Conservation (phyloP, 2,888 invertebrate genomes). For the Gymnosoma rotundatum region DNA sequence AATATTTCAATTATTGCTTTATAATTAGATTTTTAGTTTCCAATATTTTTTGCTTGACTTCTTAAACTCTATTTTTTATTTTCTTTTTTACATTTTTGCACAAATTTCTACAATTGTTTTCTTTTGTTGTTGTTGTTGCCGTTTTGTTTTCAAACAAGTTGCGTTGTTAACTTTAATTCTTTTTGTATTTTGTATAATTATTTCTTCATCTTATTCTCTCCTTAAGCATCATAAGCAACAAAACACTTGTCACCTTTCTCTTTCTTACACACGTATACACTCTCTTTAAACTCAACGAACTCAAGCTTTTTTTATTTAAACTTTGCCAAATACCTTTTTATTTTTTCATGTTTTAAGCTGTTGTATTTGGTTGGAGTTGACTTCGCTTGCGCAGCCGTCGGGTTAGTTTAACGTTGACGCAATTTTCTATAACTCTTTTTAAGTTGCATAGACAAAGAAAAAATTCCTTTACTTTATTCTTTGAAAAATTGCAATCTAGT, state of each 20-base stretch:
- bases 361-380: conserved; percentile 49
- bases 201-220: conserved; percentile 58
- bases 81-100: background rate
- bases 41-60: background rate
- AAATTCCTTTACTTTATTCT: conserved; percentile 29
- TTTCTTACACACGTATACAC: conserved; percentile 27
- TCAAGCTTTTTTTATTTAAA: conserved; percentile 34
- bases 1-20: too few relatives aligned
- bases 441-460: too few relatives aligned
- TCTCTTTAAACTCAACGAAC: conserved; percentile 31
- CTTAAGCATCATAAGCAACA: conserved; percentile 13
- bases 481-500: background rate
- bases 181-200: conserved; percentile 30
- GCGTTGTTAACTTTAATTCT: conserved; percentile 46
- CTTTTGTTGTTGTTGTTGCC: conserved; percentile 31
- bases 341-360: conserved; percentile 8
- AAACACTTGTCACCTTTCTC: conserved; percentile 65
- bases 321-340: conserved; percentile 62
- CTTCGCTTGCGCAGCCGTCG: conserved; percentile 66
- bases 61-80: background rate
- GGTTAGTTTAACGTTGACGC: too few relatives aligned
- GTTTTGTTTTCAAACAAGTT: conserved; percentile 67
- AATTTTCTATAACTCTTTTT: too few relatives aligned
- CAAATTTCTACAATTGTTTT: conserved; percentile 30
- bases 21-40: background rate